Evolutionary conservation across 2,797 vertebrate genomes (phyloP), one percentile per base, ranked within the genome.

Genomic region (Anisognathus igniventris): DNA sequence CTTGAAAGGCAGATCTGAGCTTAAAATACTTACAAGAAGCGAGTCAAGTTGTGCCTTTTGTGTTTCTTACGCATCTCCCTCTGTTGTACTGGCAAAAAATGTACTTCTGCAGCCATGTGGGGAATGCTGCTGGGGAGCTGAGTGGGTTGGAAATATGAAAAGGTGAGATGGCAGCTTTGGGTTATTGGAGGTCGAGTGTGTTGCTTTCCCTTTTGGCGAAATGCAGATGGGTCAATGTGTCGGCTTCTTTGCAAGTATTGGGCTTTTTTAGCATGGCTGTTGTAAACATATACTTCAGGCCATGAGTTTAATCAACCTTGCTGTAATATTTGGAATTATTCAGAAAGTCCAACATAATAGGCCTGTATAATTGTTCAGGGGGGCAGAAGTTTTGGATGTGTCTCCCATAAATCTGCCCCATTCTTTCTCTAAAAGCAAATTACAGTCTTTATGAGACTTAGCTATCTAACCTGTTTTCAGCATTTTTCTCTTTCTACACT

Each of bases 51-150:
- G 37, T 47, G 14, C 24, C 30, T 78, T 61, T 71, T 67, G 14
- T 23, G 44, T 2, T 67, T 17, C 12, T 48, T 40, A 7, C 0
- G 0, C 23, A 64, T 24, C 30, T 85, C 9, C 20, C 51, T 78
- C 30, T 61, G 6, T 22, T 74, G 10, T 20, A 9, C 17, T 68
- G 39, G 20, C n/a, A 60, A 53, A 39, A 39, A 24, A 14, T 0
- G 2, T 11, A 1, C 19, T 37, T 28, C 14, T 53, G n/a, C 45
- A 68, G 28, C 39, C 39, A 2, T 0, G 1, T 51, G 23, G 18
- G 17, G 27, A 80, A 14, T n/a, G 51, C 42, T 86, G 24, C 40
- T 56, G 40, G 24, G 30, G 10, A 65, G 24, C 9, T 5, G 27
- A 31, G 14, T 18, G 27, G 20, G 7, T 19, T 25, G 27, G n/a